A percentile compares a stretch with the other conserved stretches of the same genome.
Evolutionary conservation across 2,888 invertebrate genomes (phyloP).

Genomic region (Amphipoea lucens): DNA sequence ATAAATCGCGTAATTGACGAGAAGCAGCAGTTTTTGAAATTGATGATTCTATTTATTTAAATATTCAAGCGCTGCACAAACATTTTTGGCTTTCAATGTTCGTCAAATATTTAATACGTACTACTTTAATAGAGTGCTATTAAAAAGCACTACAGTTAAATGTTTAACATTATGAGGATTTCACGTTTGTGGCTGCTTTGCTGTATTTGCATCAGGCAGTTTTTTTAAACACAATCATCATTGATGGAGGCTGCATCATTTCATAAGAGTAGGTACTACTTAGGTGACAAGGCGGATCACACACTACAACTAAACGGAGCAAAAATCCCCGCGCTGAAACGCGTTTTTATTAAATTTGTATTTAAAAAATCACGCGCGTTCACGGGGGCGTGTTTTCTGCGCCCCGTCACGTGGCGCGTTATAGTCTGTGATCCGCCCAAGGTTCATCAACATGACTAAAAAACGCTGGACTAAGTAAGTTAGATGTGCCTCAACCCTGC

Average conservation of each 20-base stretch:
- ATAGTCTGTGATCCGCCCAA: neutral
- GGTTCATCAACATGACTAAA: neutral
- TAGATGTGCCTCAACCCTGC: neutral
- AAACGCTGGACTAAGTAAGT: neutral
- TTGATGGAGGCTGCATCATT: neutral
- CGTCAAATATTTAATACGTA: neutral
- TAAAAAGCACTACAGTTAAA: neutral
- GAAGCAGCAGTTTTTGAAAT: constrained; percentile 15
- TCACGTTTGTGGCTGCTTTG: neutral
- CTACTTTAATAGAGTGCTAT: neutral
- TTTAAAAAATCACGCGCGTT: too few species aligned
- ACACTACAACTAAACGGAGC: too few species aligned
- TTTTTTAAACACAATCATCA: neutral
- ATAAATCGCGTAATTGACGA: constrained; percentile 29
- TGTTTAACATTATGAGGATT: neutral
- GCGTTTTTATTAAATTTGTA: too few species aligned
- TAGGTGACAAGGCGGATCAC: neutral
- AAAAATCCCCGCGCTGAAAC: too few species aligned
- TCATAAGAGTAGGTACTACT: neutral
- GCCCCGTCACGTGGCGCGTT: too few species aligned
- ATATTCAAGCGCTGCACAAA: constrained; percentile 21
- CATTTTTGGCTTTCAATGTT: neutral
- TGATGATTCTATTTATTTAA: constrained; percentile 22
- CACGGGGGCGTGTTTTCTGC: too few species aligned
- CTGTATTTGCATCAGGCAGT: neutral